Conservation (phyloP, 30 jellyfish, hydroid and myxozoan species). For the Chrysaora quinquecirrha region DNA sequence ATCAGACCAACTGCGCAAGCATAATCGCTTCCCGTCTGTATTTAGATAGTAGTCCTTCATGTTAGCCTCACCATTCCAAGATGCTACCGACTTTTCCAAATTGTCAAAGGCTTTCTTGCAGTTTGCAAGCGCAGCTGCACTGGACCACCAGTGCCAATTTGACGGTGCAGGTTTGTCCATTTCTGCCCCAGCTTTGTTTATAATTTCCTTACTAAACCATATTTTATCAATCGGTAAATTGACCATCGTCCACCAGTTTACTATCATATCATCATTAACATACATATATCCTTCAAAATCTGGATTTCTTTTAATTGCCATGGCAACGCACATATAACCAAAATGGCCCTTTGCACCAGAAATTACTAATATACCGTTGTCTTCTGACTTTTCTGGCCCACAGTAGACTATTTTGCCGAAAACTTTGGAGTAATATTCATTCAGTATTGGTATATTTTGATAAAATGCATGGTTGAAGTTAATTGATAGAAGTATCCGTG, state of each 20-base stretch:
- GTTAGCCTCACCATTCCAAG: slow-evolving; percentile 27
- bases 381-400: slow-evolving; percentile 45
- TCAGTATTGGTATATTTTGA: slow-evolving; percentile 43
- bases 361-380: slow-evolving; percentile 7
- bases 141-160: slow-evolving; percentile 80
- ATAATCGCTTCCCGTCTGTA: slow-evolving; percentile 41
- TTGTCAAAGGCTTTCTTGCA: slow-evolving; percentile 46
- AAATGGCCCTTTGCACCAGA: slow-evolving; percentile 46
- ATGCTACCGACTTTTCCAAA: slow-evolving; percentile 9
- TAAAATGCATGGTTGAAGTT: slow-evolving; percentile 62
- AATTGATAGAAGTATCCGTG: slow-evolving; percentile 23
- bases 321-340: slow-evolving; percentile 71
- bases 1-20: slow-evolving; percentile 69
- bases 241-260: slow-evolving; percentile 80
- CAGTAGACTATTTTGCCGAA: slow-evolving; percentile 53
- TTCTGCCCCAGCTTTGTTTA: slow-evolving; percentile 40
- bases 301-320: slow-evolving; percentile 44
- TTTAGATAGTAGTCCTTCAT: slow-evolving; percentile 36
- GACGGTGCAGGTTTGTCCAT: slow-evolving; percentile 61
- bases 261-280: slow-evolving; percentile 76
- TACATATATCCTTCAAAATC: slow-evolving; percentile 58
- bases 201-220: slow-evolving; percentile 59
- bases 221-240: slow-evolving; percentile 28
- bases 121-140: slow-evolving; percentile 26
- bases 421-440: slow-evolving; percentile 38